A percentile compares a stretch with the other conserved stretches of the same genome.
These are phyloP conservation scores for Hemicrepidius hirtus DNA, from an alignment of 2,888 invertebrate species.

Conservation along the genomic window DNA sequence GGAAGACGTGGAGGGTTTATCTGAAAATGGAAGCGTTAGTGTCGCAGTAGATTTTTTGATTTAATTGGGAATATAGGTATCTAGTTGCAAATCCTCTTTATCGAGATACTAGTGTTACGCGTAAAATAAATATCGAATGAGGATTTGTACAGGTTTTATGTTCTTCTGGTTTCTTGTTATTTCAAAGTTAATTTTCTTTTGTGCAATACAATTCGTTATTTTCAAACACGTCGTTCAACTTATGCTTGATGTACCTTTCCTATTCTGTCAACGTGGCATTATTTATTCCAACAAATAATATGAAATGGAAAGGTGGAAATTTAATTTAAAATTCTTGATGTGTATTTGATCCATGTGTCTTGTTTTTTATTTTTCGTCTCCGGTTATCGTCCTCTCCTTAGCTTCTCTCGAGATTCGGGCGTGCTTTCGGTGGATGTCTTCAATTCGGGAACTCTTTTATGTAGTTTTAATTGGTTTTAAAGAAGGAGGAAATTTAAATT, in stretches of 20 bases:
- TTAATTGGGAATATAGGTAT: too few species aligned
- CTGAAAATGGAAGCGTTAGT: too few species aligned
- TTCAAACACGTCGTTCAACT: slow-evolving; percentile 3
- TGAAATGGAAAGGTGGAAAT: slow-evolving; percentile 38
- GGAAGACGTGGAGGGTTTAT: too few species aligned
- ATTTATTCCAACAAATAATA: slow-evolving; percentile 31
- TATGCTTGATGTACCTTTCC: background rate
- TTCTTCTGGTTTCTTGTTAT: slow-evolving; percentile 13
- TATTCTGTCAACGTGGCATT: slow-evolving; percentile 15
- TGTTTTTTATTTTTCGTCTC: slow-evolving; percentile 17
- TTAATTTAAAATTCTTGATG: slow-evolving; percentile 39
- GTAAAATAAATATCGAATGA: too few species aligned
- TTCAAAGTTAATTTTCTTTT: background rate
- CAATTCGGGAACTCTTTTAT: slow-evolving; percentile 38
- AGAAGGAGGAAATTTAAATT: slow-evolving; percentile 38
- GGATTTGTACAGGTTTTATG: too few species aligned
- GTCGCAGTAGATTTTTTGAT: too few species aligned
- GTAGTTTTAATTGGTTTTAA: slow-evolving; percentile 46
- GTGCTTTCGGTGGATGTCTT: slow-evolving; percentile 20
- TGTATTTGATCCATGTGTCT: slow-evolving; percentile 30
- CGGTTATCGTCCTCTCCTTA: slow-evolving; percentile 4
- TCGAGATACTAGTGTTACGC: too few species aligned
- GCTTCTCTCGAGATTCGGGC: background rate
- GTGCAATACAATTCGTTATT: slow-evolving; percentile 11
- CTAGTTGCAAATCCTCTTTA: too few species aligned